Evolutionary conservation across 1,140 invertebrate genomes (phyloP).

Genomic region (Thrips palmi): DNA sequence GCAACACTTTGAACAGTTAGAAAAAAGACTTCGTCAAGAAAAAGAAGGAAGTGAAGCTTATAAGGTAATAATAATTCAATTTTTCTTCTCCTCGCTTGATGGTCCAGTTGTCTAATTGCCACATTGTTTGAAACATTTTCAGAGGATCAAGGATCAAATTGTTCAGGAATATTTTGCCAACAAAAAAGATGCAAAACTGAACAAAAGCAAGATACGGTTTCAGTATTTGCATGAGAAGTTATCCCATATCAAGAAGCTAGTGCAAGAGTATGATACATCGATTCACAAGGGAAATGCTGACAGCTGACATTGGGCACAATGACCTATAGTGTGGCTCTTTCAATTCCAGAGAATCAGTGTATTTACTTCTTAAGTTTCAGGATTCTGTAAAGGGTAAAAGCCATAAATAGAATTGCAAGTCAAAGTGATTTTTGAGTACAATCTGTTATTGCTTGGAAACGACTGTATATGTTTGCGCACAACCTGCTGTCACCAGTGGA

Average conservation of each 20-base stretch:
- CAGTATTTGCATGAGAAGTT: conserved; percentile 77
- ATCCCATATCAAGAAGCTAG: conserved; percentile 73
- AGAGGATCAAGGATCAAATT: conserved; percentile 57
- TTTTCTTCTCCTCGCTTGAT: not conserved
- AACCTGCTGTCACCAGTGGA: no score
- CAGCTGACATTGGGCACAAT: no score
- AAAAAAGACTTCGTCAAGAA: conserved; percentile 32
- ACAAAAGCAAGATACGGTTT: conserved; percentile 52
- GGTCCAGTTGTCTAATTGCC: not conserved
- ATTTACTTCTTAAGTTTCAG: no score
- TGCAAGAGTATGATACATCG: conserved; percentile 58
- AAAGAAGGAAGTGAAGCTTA: conserved; percentile 28
- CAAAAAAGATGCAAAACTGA: conserved; percentile 51
- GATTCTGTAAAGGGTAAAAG: no score
- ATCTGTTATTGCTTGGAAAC: no score
- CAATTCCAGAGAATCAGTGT: no score
- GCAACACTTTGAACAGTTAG: conserved; percentile 51
- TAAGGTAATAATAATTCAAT: conserved; percentile 23
- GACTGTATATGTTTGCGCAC: no score
- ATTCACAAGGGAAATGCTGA: conserved; percentile 9
- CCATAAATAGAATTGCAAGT: no score
- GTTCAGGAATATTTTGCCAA: conserved; percentile 59
- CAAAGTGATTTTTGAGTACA: no score
- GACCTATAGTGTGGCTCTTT: no score
- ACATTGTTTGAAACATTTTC: conserved; percentile 17